phyloP scores from a whole-genome alignment of 2,113 vertebrate genomes.

The Edolisoma coerulescens region DNA sequence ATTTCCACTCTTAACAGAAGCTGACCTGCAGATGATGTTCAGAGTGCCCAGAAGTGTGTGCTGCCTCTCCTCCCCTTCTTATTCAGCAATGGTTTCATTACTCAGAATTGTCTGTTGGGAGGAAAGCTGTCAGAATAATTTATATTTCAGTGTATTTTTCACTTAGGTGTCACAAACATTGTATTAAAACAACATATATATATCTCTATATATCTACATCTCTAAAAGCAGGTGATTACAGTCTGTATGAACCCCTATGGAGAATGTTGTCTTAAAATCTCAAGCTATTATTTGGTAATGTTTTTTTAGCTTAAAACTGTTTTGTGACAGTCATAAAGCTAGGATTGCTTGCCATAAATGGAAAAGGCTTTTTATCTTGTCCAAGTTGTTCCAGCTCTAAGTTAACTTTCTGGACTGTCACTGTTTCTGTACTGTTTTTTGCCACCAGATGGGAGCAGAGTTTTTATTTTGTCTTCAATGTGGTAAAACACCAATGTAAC shows the following conservation, averaged over 20 bases:
- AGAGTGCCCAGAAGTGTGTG: neutral
- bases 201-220: no score
- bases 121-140: neutral
- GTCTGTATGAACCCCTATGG: neutral
- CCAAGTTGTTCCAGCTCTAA: neutral
- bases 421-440: neutral
- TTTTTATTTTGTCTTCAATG: neutral
- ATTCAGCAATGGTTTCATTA: neutral
- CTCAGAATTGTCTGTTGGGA: neutral
- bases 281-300: neutral
- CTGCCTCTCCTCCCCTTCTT: neutral
- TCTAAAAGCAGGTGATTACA: neutral
- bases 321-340: neutral
- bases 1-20: neutral
- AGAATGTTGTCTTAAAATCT: neutral
- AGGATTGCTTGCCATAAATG: neutral
- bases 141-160: neutral
- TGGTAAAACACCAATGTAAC: neutral
- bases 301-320: neutral
- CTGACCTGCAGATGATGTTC: neutral
- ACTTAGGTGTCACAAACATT: neutral
- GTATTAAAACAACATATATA: neutral
- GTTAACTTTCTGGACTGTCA: neutral
- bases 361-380: neutral
- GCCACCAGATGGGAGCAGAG: constrained; percentile 7